A percentile compares a stretch with the other conserved stretches of the same genome.
phyloP scores from a whole-genome alignment of 2,797 vertebrate genomes.

The Semotilus atromaculatus region DNA sequence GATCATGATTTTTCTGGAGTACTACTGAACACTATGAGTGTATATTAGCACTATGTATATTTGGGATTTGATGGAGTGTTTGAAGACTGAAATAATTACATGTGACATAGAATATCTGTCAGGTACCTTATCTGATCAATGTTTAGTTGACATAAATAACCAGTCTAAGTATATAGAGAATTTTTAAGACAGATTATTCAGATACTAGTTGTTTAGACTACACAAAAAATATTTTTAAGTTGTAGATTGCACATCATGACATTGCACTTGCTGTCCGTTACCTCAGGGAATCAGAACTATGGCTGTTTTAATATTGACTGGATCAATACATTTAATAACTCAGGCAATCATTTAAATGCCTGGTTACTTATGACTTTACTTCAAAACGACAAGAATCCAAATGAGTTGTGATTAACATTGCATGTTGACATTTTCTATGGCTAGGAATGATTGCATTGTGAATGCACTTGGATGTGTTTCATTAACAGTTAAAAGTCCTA shows the following conservation, averaged over 20 bases:
- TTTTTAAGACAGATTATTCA: not conserved
- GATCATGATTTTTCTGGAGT: not conserved
- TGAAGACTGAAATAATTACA: not conserved
- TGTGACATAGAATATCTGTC: not conserved
- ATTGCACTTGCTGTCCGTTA: not conserved
- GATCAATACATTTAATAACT: constrained; percentile 63
- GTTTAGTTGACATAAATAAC: not conserved
- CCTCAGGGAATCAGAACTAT: constrained; percentile 48
- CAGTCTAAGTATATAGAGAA: not conserved
- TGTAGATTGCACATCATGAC: not conserved
- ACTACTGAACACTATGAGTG: not conserved
- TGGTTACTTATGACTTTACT: constrained; percentile 57
- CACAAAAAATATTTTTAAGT: not conserved
- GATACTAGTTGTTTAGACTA: not conserved
- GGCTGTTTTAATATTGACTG: constrained; percentile 40
- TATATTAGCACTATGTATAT: not conserved
- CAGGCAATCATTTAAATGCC: constrained; percentile 58
- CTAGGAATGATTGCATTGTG: constrained; percentile 6
- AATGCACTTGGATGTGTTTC: constrained; percentile 30
- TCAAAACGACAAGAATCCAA: constrained; percentile 53
- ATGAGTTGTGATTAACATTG: constrained; percentile 56
- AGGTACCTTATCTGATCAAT: not conserved
- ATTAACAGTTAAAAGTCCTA: constrained; percentile 41
- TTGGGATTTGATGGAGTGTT: not conserved
- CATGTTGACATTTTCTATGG: constrained; percentile 48